A percentile compares a stretch with the other conserved stretches of the same genome.
Conservation (phyloP, 37 sponge, comb jelly and placozoan genomes). For the Haliclona indistincta region DNA sequence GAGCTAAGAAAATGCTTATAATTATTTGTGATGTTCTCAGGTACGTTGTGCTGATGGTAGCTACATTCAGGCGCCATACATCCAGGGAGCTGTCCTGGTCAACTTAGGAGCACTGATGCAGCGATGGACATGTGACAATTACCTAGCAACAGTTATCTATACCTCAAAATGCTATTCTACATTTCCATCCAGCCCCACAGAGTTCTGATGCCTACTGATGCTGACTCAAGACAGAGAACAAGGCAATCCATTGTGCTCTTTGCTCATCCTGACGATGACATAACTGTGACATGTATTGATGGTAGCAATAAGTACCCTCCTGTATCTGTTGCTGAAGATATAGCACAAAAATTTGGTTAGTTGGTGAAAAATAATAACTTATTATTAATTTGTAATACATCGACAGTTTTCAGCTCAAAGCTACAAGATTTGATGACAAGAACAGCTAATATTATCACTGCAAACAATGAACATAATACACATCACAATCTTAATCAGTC, state of each 20-base stretch:
- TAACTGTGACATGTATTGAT: slow-evolving; percentile 56
- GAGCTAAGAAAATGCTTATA: too few species aligned
- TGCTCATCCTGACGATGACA: slow-evolving; percentile 69
- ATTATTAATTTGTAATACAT: too few species aligned
- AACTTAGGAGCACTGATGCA: slow-evolving; percentile 82
- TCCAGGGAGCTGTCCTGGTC: slow-evolving; percentile 49
- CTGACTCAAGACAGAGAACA: not conserved
- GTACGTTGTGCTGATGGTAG: slow-evolving; percentile 44
- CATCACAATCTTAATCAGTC: too few species aligned
- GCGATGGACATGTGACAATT: slow-evolving; percentile 61
- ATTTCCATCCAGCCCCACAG: slow-evolving; percentile 54
- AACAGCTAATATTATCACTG: too few species aligned
- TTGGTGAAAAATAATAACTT: too few species aligned
- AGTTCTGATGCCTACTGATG: slow-evolving; percentile 63
- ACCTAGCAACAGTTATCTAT: slow-evolving; percentile 67
- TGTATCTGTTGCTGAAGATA: slow-evolving; percentile 44
- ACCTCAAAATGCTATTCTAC: too few species aligned
- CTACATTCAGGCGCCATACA: slow-evolving; percentile 67
- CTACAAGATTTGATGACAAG: too few species aligned
- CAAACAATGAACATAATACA: too few species aligned
- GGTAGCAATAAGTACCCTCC: slow-evolving; percentile 79
- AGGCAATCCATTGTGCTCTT: slow-evolving; percentile 83
- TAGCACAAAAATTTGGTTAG: slow-evolving; percentile 1
- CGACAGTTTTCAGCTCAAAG: too few species aligned
- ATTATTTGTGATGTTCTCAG: slow-evolving; percentile 20